These are phyloP conservation scores for Anoplopoma fimbria DNA, from an alignment of 2,113 vertebrate genomes.

Conservation along the genomic window DNA sequence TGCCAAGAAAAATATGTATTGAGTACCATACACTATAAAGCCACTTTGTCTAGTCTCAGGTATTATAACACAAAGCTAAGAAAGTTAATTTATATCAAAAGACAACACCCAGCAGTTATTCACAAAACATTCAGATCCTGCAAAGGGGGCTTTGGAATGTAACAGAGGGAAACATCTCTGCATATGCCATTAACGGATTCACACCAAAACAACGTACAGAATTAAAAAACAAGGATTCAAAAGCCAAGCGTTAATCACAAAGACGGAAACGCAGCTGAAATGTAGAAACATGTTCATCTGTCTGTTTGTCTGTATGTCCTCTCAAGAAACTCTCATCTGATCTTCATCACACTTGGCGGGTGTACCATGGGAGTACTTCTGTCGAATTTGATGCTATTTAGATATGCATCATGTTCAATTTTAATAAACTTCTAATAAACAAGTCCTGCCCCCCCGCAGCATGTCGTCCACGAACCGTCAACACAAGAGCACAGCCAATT, in stretches of 20 bases:
- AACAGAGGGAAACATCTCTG: conserved; percentile 26
- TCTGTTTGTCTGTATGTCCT: not conserved
- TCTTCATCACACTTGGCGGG: not conserved
- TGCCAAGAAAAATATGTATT: conserved; percentile 8
- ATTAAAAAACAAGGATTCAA: conserved; percentile 53
- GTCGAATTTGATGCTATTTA: no score
- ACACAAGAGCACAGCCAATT: not conserved
- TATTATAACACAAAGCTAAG: conserved; percentile 31
- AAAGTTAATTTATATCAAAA: conserved; percentile 43
- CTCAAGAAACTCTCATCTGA: not conserved
- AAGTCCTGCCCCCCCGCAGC: no score
- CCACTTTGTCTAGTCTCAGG: no score
- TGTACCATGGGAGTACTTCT: no score
- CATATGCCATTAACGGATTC: not conserved
- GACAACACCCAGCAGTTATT: conserved; percentile 38
- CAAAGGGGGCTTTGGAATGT: conserved; percentile 62
- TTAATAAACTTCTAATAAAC: no score
- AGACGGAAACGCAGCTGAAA: not conserved
- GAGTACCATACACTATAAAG: conserved; percentile 17
- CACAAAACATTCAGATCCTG: conserved; percentile 61
- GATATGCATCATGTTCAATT: no score
- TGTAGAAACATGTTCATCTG: not conserved
- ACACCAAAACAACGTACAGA: conserved; percentile 35
- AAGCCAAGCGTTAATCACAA: conserved; percentile 22
- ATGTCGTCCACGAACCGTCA: not conserved